Evolutionary conservation across 1,140 invertebrate genomes (phyloP).

Genomic region (Diorhabda carinulata): DNA sequence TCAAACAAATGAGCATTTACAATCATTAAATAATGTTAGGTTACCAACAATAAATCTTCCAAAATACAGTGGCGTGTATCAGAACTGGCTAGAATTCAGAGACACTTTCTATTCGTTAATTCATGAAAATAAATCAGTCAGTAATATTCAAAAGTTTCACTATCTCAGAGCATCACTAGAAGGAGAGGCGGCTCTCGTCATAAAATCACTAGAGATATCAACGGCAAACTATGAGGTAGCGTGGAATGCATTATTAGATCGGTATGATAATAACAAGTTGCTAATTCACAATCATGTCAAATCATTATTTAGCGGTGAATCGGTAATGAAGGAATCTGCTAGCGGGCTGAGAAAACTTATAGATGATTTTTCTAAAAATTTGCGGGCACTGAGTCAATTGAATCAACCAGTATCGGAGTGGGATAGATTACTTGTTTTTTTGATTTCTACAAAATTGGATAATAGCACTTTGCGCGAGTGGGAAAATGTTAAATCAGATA

Average conservation of each 20-base stretch:
- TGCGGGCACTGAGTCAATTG: conserved; percentile 24
- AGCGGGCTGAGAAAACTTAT: conserved; percentile 23
- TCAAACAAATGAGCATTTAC: conserved; percentile 2
- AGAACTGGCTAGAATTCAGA: conserved; percentile 12
- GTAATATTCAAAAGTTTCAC: conserved; percentile 18
- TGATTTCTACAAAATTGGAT: too few species aligned
- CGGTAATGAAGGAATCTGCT: conserved; percentile 25
- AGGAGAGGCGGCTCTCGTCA: conserved; percentile 16
- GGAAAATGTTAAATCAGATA: too few species aligned
- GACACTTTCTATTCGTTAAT: conserved; percentile 19
- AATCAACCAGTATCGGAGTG: too few species aligned
- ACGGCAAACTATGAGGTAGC: conserved; percentile 22
- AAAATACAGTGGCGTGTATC: conserved; percentile 10
- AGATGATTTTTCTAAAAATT: conserved; percentile 30
- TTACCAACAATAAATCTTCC: conserved; percentile 16
- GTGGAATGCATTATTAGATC: conserved; percentile 19
- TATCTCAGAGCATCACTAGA: conserved; percentile 20
- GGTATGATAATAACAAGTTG: conserved; percentile 24
- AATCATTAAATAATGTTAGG: conserved; percentile 6
- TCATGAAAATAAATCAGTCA: conserved; percentile 12
- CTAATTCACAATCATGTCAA: conserved; percentile 21
- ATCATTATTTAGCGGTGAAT: conserved; percentile 8
- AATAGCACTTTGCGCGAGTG: too few species aligned
- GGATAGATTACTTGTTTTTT: too few species aligned
- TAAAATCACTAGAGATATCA: conserved; percentile 19